Conservation (phyloP, 1,140 invertebrate species). For the Halesus radiatus region DNA sequence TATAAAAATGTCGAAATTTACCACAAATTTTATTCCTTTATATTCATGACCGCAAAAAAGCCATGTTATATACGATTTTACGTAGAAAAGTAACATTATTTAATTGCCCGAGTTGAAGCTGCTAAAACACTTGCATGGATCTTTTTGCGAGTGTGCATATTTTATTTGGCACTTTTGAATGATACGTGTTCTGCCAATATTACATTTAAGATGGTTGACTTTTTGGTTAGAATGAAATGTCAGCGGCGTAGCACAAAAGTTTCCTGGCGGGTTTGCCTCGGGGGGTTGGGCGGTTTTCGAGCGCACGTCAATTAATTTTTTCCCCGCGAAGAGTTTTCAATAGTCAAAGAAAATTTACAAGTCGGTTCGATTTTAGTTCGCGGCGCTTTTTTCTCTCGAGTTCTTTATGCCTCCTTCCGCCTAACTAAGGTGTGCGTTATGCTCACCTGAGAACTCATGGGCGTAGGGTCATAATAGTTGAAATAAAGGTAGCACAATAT, state of each 20-base stretch:
- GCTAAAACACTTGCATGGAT: no score
- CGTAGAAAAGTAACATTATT: no score
- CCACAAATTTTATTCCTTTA: no score
- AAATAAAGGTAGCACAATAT: no score
- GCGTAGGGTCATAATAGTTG: neutral
- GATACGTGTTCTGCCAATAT: neutral
- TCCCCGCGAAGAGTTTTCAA: slow-evolving; percentile 49
- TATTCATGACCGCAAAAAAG: no score
- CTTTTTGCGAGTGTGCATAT: neutral
- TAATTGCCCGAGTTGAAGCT: no score
- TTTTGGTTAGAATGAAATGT: slow-evolving; percentile 35
- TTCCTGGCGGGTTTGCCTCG: neutral
- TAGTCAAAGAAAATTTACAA: slow-evolving; percentile 44
- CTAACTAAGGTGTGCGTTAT: slow-evolving; percentile 8
- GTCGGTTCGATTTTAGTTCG: slow-evolving; percentile 37
- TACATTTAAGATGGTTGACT: slow-evolving; percentile 34
- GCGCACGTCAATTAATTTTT: slow-evolving; percentile 53
- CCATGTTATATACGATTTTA: no score
- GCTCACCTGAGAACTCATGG: slow-evolving; percentile 21
- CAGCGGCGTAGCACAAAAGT: slow-evolving; percentile 8
- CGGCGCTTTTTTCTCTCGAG: neutral
- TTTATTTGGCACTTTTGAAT: neutral
- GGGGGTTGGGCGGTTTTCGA: neutral
- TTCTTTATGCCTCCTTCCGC: neutral
- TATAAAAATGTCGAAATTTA: no score